Conservation (phyloP, 2,888 invertebrate genomes). For the Ernsta delagoae region DNA sequence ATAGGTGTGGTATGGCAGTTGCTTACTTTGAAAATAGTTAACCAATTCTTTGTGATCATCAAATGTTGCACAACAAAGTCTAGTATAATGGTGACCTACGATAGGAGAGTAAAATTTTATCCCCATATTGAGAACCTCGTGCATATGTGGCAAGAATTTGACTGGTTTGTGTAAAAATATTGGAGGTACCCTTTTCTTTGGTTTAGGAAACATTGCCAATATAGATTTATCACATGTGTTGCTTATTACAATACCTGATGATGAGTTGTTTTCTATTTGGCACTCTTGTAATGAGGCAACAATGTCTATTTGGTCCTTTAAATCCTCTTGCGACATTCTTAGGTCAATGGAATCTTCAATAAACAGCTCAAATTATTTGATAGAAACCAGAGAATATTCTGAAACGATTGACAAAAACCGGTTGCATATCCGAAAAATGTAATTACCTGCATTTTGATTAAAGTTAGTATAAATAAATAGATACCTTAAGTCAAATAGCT, state of each 20-base stretch:
- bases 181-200: conserved; percentile 54
- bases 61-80: conserved; percentile 52
- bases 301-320: conserved; percentile 44
- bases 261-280: conserved; percentile 39
- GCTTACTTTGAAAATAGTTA: conserved; percentile 56
- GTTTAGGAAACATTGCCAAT: conserved; percentile 53
- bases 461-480: no score
- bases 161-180: conserved; percentile 60
- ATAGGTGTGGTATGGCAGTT: conserved; percentile 65
- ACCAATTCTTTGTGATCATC: conserved; percentile 56
- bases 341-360: no score
- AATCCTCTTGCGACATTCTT: conserved; percentile 47
- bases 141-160: conserved; percentile 50
- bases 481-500: no score
- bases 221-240: conserved; percentile 43
- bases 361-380: no score
- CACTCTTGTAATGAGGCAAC: conserved; percentile 43
- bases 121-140: conserved; percentile 48
- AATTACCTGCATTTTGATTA: no score
- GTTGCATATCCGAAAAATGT: no score
- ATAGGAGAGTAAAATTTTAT: conserved; percentile 55
- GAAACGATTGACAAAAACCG: no score
- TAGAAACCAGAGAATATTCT: no score
- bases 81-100: conserved; percentile 48
- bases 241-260: conserved; percentile 44